Evolutionary conservation across 2,888 invertebrate species (phyloP).

Genomic region (Volucella bombylans): DNA sequence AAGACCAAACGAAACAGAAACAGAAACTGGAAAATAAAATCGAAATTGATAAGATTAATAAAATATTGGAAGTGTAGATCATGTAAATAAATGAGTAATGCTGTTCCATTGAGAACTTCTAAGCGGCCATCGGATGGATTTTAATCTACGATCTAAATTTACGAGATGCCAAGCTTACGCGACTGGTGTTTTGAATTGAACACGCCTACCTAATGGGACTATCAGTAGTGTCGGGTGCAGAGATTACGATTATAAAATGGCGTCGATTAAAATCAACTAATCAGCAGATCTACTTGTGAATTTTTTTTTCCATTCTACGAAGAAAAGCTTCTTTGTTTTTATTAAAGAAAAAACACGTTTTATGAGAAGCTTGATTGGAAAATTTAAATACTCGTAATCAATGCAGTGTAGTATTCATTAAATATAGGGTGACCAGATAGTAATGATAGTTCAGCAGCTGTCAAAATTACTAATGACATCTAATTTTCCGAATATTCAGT

Average conservation of each 20-base stretch:
- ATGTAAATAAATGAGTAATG: constrained; percentile 54
- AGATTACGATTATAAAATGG: constrained; percentile 35
- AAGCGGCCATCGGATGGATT: not conserved
- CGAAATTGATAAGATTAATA: constrained; percentile 62
- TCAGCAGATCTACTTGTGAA: too few relatives aligned
- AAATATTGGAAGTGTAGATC: constrained; percentile 41
- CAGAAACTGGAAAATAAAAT: constrained; percentile 31
- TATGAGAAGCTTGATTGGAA: too few relatives aligned
- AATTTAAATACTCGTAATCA: too few relatives aligned
- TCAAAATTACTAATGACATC: too few relatives aligned
- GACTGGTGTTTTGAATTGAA: not conserved
- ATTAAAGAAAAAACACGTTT: too few relatives aligned
- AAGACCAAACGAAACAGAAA: too few relatives aligned
- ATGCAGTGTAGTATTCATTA: too few relatives aligned
- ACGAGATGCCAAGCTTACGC: constrained; percentile 23
- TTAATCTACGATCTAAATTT: constrained; percentile 28
- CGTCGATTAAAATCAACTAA: not conserved
- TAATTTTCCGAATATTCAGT: too few relatives aligned
- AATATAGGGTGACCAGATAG: too few relatives aligned
- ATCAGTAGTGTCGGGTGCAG: not conserved
- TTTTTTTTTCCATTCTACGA: too few relatives aligned
- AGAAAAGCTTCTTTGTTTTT: too few relatives aligned
- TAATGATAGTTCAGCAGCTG: too few relatives aligned
- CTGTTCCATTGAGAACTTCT: constrained; percentile 36
- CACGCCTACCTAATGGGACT: constrained; percentile 16